Conservation (phyloP, 2,888 invertebrate genomes). For the Cheilosia impressa region DNA sequence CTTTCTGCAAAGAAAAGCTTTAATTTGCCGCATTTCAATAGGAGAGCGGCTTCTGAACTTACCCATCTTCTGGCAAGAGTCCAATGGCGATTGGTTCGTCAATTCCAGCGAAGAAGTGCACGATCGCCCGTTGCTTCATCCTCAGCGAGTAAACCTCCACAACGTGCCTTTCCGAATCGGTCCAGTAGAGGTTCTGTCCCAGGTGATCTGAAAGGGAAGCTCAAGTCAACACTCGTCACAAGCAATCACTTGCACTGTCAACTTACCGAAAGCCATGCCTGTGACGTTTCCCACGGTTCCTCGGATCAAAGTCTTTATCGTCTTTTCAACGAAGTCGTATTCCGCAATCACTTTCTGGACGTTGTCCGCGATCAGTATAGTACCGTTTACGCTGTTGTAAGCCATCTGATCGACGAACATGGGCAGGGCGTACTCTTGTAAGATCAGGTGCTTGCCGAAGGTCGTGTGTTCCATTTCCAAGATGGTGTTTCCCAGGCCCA, state of each 20-base stretch:
- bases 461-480: slow-evolving; percentile 87
- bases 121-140: slow-evolving; percentile 85
- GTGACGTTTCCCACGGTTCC: slow-evolving; percentile 84
- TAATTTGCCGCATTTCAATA: neutral
- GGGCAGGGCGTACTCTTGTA: slow-evolving; percentile 84
- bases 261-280: slow-evolving; percentile 86
- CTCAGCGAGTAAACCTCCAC: slow-evolving; percentile 88
- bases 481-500: slow-evolving; percentile 86
- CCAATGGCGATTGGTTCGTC: slow-evolving; percentile 89
- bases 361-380: slow-evolving; percentile 85
- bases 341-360: slow-evolving; percentile 83
- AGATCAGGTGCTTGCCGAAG: slow-evolving; percentile 87
- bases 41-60: slow-evolving; percentile 16
- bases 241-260: neutral
- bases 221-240: neutral
- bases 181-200: slow-evolving; percentile 90
- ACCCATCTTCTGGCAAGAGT: slow-evolving; percentile 84
- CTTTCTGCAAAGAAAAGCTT: slow-evolving; percentile 82
- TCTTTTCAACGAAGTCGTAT: slow-evolving; percentile 80
- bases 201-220: slow-evolving; percentile 85
- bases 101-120: slow-evolving; percentile 86
- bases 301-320: slow-evolving; percentile 80
- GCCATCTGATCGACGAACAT: slow-evolving; percentile 87
- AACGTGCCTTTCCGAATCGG: slow-evolving; percentile 86
- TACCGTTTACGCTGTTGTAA: slow-evolving; percentile 86